Evolutionary conservation across 2,113 vertebrate species (phyloP).

Genomic region (Rhinolophus ferrumequinum): DNA sequence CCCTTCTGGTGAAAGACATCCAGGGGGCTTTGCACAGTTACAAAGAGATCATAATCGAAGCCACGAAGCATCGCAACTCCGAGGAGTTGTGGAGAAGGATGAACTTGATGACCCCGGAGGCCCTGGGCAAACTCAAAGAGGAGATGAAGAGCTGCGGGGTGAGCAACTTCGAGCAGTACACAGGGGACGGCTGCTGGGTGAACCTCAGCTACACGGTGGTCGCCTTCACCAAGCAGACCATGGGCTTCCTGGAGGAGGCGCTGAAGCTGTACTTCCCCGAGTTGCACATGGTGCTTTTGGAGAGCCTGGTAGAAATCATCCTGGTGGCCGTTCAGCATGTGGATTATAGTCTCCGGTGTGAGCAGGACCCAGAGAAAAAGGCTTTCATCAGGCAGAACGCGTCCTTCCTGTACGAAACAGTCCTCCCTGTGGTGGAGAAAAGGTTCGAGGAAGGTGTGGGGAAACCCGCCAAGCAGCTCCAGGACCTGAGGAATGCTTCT

Average conservation of each 20-base stretch:
- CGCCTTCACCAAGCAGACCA: slow-evolving; percentile 98
- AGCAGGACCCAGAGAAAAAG: slow-evolving; percentile 98
- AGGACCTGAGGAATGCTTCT: slow-evolving; percentile 95
- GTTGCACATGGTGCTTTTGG: slow-evolving; percentile 97
- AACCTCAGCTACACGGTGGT: slow-evolving; percentile 98
- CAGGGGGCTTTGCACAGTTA: slow-evolving; percentile 94
- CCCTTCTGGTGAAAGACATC: slow-evolving; percentile 96
- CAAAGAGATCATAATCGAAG: slow-evolving; percentile 98
- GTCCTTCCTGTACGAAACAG: slow-evolving; percentile 95
- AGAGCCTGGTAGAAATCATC: slow-evolving; percentile 96
- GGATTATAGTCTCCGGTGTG: slow-evolving; percentile 97
- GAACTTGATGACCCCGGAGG: slow-evolving; percentile 99
- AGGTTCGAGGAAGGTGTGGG: slow-evolving; percentile 96
- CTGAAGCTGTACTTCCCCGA: slow-evolving; percentile 97
- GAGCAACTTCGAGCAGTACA: slow-evolving; percentile 93
- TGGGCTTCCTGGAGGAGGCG: slow-evolving; percentile 97
- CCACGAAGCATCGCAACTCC: slow-evolving; percentile 98
- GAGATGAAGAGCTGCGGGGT: slow-evolving; percentile 96
- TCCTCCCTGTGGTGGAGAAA: slow-evolving; percentile 96
- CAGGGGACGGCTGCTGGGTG: slow-evolving; percentile 98
- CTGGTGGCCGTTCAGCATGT: slow-evolving; percentile 97
- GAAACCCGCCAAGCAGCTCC: slow-evolving; percentile 97
- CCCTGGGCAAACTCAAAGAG: slow-evolving; percentile 94
- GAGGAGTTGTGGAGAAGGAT: slow-evolving; percentile 99
- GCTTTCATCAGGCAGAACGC: slow-evolving; percentile 95